Evolutionary conservation across 2,113 vertebrate genomes (phyloP).

Genomic region (pig (Sus scrofa)): DNA sequence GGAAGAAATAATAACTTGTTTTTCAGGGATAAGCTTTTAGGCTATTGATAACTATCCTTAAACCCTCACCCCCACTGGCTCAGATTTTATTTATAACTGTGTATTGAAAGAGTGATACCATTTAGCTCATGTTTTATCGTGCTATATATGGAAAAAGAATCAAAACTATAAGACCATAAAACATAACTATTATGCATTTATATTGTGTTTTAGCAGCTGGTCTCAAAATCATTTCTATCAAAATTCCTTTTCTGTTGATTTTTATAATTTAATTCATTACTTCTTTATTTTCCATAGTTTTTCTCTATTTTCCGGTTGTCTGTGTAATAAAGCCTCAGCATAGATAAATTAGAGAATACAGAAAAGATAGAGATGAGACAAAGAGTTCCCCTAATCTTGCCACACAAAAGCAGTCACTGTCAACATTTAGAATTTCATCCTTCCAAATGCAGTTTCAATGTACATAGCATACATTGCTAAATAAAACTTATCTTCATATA

Average conservation of each 20-base stretch:
- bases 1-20: conserved; percentile 28
- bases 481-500: not conserved
- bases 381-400: not conserved
- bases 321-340: not conserved
- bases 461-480: not conserved
- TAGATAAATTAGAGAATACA: not conserved
- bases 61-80: not conserved
- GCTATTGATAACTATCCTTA: not conserved
- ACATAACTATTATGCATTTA: not conserved
- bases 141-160: not conserved
- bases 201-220: not conserved
- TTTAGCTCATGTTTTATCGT: not conserved
- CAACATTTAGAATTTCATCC: not conserved
- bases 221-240: conserved; percentile 22
- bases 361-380: not conserved
- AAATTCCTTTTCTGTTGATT: not conserved
- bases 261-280: not conserved
- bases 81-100: not conserved
- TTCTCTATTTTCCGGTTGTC: not conserved
- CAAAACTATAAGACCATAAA: not conserved
- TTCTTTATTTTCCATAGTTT: not conserved
- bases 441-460: not conserved
- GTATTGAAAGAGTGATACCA: not conserved
- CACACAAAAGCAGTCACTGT: not conserved
- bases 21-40: conserved; percentile 54